Evolutionary conservation across 2,797 vertebrate genomes (phyloP), one percentile per base, ranked within the genome.

Genomic region (Amniataba percoides): DNA sequence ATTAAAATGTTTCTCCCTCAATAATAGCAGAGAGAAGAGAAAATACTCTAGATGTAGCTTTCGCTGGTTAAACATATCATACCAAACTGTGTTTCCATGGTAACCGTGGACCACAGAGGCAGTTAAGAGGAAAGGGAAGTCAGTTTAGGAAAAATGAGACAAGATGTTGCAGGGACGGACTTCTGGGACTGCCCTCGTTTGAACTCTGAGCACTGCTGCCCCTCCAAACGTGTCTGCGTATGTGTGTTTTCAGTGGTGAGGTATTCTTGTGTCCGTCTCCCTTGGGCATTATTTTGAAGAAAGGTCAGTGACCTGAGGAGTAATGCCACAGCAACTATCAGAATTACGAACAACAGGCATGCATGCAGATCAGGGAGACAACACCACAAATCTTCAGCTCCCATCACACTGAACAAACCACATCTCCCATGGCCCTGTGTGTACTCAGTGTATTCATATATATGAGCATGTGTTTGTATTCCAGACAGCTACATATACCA

Each of bases 1-100:
- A 93, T 93, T 94, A 91, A 92, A 89, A 89, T 63, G 69, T 79
- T 80, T 90, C 80, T 84, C 56, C 66, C 80, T 89, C 57, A 84
- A 71, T 84, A 90, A 82, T 80, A 80, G 74, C 80, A 78, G 36
- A 86, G 81, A 87, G 78, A 62, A 69, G 71, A 55, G 40, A 43
- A 73, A 78, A 90, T 74, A 84, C 78, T 84, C 85, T 79, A 72
- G 67, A 78, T 46, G 65, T 42, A 78, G 62, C 60, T 81, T 61
- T 81, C 67, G 46, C 53, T 61, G 61, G 55, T 86, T 75, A 64
- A 84, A 77, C 58, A 59, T 73, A 69, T 49, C 67, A 64, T 78
- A 60, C 62, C 80, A 84, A 81, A 81, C 70, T 59, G 51, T 53
- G 85, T 89, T 87, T 75, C 88, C 61, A 88, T 87, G 82, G 84